Evolutionary conservation across 2,888 invertebrate genomes (phyloP).

Genomic region (Ormia ochracea): DNA sequence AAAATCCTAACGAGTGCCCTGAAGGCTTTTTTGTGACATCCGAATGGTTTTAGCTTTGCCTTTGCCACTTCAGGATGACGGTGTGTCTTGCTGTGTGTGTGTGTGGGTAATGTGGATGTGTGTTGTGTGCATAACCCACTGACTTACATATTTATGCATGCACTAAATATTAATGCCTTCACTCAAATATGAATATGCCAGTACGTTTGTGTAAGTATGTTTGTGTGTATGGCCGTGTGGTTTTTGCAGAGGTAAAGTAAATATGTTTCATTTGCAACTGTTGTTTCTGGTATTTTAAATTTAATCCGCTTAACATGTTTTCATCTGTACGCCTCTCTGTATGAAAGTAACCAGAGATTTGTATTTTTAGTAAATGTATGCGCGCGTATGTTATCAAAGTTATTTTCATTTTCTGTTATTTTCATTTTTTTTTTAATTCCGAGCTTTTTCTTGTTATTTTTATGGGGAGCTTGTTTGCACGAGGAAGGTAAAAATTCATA

Average conservation of each 20-base stretch:
- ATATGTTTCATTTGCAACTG: neutral
- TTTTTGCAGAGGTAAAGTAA: neutral
- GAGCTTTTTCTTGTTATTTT: no score
- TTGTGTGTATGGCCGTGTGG: no score
- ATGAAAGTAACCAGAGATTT: constrained; percentile 29
- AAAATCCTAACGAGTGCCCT: neutral
- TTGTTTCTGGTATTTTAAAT: constrained; percentile 35
- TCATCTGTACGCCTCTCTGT: constrained; percentile 1
- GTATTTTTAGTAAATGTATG: neutral
- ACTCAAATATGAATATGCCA: neutral
- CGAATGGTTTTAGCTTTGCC: constrained; percentile 34
- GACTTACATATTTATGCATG: constrained; percentile 37
- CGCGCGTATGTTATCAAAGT: no score
- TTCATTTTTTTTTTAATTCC: no score
- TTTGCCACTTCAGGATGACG: neutral
- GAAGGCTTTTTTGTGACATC: constrained; percentile 1
- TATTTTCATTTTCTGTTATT: no score
- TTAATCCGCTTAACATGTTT: constrained; percentile 56
- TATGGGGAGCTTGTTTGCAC: no score
- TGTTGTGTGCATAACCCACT: constrained; percentile 39
- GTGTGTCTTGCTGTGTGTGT: no score
- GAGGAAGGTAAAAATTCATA: no score
- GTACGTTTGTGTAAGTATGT: neutral
- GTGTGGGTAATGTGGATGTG: neutral
- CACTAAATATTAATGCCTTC: neutral